Base-by-base conservation (phyloP, 2,888 invertebrate genomes). In the Geotrupes spiniger region DNA sequence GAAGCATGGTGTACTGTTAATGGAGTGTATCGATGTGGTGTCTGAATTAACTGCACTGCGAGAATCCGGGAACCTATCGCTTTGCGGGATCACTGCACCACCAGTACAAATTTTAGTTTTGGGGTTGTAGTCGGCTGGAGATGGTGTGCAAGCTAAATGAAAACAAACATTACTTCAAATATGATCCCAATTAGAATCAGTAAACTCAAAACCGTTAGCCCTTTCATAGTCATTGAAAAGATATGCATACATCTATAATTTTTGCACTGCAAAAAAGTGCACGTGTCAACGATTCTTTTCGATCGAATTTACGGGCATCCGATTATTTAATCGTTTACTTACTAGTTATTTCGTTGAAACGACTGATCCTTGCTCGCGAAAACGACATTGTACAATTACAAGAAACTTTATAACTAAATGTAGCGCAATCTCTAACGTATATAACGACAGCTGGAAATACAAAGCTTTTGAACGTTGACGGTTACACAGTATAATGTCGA, bases 331-430 rank as follows among this genome's bases (percentile, higher is more conserved):
- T n/a, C n/a, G n/a, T n/a, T n/a, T n/a, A 74, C 78, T 76, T 65
- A 79, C 79, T 73, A 59, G 68, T 67, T 25, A 73, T 63, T 51
- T 80, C 79, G 60, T 80, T 80, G 62, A 80, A 80, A 36, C 80
- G 71, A 54, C 76, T 74, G 33, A 79, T 68, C 66, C 75, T 78
- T 1, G 80, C 79, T 65, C 77, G 77, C n/a, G 79, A 73, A 63
- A 80, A 80, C 36, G 79, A 78, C 78, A 78, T 79, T 17, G 8
- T 37, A 38, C 8, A 4, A 38, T 12, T 17, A 1, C 9, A 16
- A 8, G 11, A 21, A 9, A 42, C 10, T 25, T 31, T 21, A 14
- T 12, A 43, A 43, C 27, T n/a, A n/a, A n/a, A 10, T 10, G 21
- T 21, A 21, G 6, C 3, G 6, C 6, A 21, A 21, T 6, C 4